phyloP scores from a whole-genome alignment of 1,140 invertebrate genomes.

The Saxidomus purpurata region DNA sequence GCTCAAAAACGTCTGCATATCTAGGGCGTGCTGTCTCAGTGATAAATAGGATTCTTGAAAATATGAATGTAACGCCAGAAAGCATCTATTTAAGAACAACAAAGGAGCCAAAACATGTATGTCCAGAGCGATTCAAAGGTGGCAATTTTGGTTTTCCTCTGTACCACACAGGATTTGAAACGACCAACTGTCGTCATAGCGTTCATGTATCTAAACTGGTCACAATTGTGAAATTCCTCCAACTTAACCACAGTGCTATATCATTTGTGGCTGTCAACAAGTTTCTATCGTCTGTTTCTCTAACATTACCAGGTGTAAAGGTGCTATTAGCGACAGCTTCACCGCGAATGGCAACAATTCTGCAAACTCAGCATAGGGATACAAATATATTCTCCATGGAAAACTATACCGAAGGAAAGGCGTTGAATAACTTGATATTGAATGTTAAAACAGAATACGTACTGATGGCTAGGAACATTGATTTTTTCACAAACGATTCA shows the following conservation, averaged over 20 bases:
- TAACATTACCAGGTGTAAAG: background rate
- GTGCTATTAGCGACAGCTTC: background rate
- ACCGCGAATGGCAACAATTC: background rate
- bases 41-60: slow-evolving; percentile 29
- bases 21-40: slow-evolving; percentile 30
- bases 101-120: slow-evolving; percentile 42
- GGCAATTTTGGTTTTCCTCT: slow-evolving; percentile 67
- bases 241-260: background rate
- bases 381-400: slow-evolving; percentile 67
- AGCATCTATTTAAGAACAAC: background rate
- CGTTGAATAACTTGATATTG: too few relatives aligned
- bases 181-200: slow-evolving; percentile 52
- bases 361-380: background rate
- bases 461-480: too few relatives aligned
- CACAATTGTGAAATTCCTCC: slow-evolving; percentile 40
- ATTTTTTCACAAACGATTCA: too few relatives aligned
- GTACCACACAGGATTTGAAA: slow-evolving; percentile 71
- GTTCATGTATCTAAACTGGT: slow-evolving; percentile 38
- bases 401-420: slow-evolving; percentile 69
- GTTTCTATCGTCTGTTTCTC: too few relatives aligned
- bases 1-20: slow-evolving; percentile 49
- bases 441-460: too few relatives aligned
- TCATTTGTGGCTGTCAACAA: too few relatives aligned
- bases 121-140: slow-evolving; percentile 67
- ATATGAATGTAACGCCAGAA: slow-evolving; percentile 25